Base-by-base conservation (phyloP, 2,888 invertebrate species). In the Celastrina argiolus region DNA sequence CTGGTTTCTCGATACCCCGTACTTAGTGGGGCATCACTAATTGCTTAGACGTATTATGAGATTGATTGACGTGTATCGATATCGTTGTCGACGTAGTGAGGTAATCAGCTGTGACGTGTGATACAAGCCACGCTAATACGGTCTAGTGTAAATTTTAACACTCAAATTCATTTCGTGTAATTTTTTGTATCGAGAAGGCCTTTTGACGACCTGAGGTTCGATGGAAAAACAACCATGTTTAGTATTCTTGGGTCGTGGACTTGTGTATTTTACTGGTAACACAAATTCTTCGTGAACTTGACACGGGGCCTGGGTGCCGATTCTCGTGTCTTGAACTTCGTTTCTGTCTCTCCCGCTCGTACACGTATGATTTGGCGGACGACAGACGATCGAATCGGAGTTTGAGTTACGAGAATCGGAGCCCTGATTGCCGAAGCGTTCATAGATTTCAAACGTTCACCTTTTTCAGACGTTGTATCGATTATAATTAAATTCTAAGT, bases 11-110 rank as follows among this genome's bases (percentile, higher is more conserved):
- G 77, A 82, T 79, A 79, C 76, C 75, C 81, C 81, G 80, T 80
- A 78, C 75, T 78, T 79, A 85, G 74, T 82, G 81, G 80, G 73
- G 75, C 85, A 81, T 80, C 78, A 87, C 84, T 89, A 89, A 90
- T 85, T 73, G 74, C 70, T 75, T 74, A 68, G 90, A 89, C 88
- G 78, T 77, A 73, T 78, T 79, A 84, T 83, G 78, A 82, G 79
- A 84, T 81, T 88, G 89, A 90, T 82, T 84, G 90, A 83, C 89
- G 74, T 78, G 70, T 75, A 74, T 74, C 72, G 71, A 74, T 78
- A 86, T 80, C 74, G 72, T 72, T 75, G 76, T 77, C 70, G 88
- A 88, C 84, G 77, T 67, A 68, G 36, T 64, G 64, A 65, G 70
- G 71, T 73, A 70, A 69, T 70, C 67, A 67, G 69, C 66, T 68